Evolutionary conservation across 64 coral and sea anemone genomes (phyloP), one percentile per base, ranked within the genome.

Genomic region (Orbicella faveolata): DNA sequence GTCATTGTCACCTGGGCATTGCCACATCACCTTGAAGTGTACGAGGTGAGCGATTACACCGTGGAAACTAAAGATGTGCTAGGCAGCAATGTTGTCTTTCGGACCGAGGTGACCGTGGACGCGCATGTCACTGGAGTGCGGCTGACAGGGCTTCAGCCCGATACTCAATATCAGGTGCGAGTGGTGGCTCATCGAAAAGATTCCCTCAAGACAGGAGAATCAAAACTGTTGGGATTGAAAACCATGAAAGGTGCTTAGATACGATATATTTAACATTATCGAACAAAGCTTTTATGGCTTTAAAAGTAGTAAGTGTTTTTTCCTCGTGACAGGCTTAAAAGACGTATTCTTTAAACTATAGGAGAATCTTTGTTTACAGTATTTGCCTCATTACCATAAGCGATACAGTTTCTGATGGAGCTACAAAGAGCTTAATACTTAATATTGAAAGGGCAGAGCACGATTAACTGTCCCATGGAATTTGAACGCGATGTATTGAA

Each of bases 21-120:
- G 66, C 64, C 82, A 48, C 82, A 39, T 39, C n/a, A 72, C 39
- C 17, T 65, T 52, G 82, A 85, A 39, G 82, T 85, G 2, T 85
- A 85, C 34, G 65, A 85, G 39, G 36, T 85, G 14, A 85, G 37
- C 21, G 65, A 25, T 14, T 85, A 72, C 39, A 72, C 64, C 52
- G 82, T 85, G 39, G 20, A 85, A 18, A 73, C 20, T 36, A 85
- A 73, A 85, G 20, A 19, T 48, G 82, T 21, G 4, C 82, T 85
- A 0, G 65, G 23, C 6, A 17, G n/a, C 34, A 51, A 21, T 21
- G 61, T 19, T n/a, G 61, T 1, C 21, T 85, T 52, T 52, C 19
- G 13, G 10, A 72, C 64, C 1, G 64, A 85, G 54, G 12, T 52
- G 41, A 30, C 82, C 16, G 82, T 85, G 18, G 9, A 23, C 11